Base-by-base conservation (phyloP, 2,113 vertebrate genomes). In the Condylura cristata region DNA sequence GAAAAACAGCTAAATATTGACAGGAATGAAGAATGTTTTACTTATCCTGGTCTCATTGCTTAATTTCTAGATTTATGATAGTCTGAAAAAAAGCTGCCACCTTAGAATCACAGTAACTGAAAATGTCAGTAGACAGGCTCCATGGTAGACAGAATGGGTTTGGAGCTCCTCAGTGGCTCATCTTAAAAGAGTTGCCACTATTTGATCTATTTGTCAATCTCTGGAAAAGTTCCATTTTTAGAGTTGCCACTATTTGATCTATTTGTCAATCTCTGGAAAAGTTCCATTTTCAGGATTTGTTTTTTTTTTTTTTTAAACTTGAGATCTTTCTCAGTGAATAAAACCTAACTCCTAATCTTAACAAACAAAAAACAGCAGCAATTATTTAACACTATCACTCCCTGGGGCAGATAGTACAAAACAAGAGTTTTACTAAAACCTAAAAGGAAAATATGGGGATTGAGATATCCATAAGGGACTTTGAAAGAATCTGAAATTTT, bases 291-390 rank as follows among this genome's bases (percentile, higher is more conserved):
- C 39, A 63, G 34, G 22, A 37, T 46, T 78, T 86, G 12, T 74
- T 37, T 90, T 83, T 79, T 75, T 93, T 32, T 65, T 75, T 83
- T 79, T 75, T 93, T 32, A 60, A 70, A 65, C 18, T 85, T 28
- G 24, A 85, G 86, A 74, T 9, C 30, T 60, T 68, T 71, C 12
- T 70, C n/a, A 85, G 22, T 71, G 46, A 94, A 28, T 13, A 75
- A 70, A 92, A 34, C 39, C 30, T 17, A 71, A 89, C 78, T 20
- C 5, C 6, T 34, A 48, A 17, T 24, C n/a, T 89, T 13, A 39
- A 70, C 76, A 85, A 68, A 56, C 53, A 56, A 56, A 63, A 63
- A 41, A 48, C 39, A 68, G 34, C 44, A 39, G 32, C 14, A 70
- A 6, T 63, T 70, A 28, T 89, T 81, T 89, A 81, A 89, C 44